Evolutionary conservation across 1,140 invertebrate genomes (phyloP).

Genomic region (Cherax quadricarinatus): DNA sequence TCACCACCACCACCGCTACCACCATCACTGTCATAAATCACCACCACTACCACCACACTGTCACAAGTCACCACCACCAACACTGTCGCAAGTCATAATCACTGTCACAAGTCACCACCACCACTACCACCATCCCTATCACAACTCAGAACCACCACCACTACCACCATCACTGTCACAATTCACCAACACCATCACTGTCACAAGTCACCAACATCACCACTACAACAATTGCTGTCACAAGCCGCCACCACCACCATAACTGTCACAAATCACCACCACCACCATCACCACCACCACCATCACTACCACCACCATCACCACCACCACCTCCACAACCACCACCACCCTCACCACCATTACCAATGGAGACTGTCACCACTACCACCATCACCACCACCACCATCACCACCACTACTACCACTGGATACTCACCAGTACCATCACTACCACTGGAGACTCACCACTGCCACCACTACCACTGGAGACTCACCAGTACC

Average conservation of each 20-base stretch:
- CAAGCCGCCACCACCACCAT: neutral
- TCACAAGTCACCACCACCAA: no score
- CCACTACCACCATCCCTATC: no score
- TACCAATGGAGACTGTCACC: no score
- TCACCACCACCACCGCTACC: neutral
- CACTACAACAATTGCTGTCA: neutral
- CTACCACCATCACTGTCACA: neutral
- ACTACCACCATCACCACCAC: neutral
- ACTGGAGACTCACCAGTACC: no score
- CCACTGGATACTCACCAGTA: no score
- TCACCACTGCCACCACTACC: neutral
- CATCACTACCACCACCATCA: no score
- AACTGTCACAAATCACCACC: neutral
- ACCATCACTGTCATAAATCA: neutral
- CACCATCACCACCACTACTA: neutral
- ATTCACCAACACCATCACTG: neutral
- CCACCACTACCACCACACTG: neutral
- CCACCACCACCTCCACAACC: no score
- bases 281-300: neutral
- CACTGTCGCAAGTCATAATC: neutral
- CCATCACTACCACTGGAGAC: neutral
- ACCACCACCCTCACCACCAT: no score
- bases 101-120: no score
- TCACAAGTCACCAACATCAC: neutral
- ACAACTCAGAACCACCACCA: no score